Conservation (phyloP, 1,140 invertebrate species). For the Araneus ventricosus region DNA sequence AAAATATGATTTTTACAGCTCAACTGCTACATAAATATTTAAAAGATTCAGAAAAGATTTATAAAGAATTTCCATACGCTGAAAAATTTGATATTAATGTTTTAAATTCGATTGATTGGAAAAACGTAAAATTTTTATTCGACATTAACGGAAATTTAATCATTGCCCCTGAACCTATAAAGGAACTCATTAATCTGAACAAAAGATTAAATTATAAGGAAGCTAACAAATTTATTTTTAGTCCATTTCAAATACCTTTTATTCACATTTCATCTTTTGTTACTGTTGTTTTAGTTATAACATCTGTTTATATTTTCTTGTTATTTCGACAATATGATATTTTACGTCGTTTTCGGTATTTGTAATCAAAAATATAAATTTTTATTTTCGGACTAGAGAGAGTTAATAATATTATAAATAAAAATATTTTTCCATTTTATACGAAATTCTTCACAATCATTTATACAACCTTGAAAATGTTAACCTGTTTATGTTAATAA, state of each 20-base stretch:
- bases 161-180: slow-evolving; percentile 6
- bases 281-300: not conserved
- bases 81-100: slow-evolving; percentile 31
- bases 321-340: not conserved
- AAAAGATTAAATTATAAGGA: slow-evolving; percentile 39
- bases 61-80: slow-evolving; percentile 46
- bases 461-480: too few species aligned
- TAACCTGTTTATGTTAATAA: too few species aligned
- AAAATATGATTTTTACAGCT: slow-evolving; percentile 36
- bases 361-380: not conserved
- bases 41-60: slow-evolving; percentile 11
- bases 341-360: not conserved
- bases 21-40: slow-evolving; percentile 2
- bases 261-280: not conserved
- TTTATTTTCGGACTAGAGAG: too few species aligned
- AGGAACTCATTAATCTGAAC: not conserved
- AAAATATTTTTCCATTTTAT: too few species aligned
- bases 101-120: slow-evolving; percentile 24
- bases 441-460: too few species aligned
- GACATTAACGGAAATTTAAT: slow-evolving; percentile 18
- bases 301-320: not conserved
- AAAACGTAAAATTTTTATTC: slow-evolving; percentile 5
- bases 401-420: too few species aligned
- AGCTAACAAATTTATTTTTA: not conserved
- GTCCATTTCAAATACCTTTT: not conserved